phyloP scores from a whole-genome alignment of 2,113 vertebrate genomes.

The Sphaerodactylus townsendi region DNA sequence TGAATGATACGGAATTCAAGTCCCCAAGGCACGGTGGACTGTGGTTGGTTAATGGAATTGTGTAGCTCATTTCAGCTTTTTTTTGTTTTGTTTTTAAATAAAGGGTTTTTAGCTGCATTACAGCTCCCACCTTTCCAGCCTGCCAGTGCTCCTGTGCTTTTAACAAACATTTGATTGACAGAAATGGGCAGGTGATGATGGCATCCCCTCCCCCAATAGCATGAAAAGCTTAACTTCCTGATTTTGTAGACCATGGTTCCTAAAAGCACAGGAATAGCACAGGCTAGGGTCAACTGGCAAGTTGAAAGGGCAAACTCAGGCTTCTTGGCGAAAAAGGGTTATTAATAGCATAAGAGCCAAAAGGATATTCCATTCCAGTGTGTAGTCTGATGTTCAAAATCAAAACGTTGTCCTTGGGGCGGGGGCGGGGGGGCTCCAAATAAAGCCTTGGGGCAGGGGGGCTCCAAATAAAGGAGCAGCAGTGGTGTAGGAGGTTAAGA shows the following conservation, averaged over 20 bases:
- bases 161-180: neutral
- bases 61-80: neutral
- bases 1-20: slow-evolving; percentile 1
- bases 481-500: no score
- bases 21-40: neutral
- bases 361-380: neutral
- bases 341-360: neutral
- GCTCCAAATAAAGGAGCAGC: no score
- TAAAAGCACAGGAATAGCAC: neutral
- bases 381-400: neutral
- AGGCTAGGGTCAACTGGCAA: no score
- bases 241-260: neutral
- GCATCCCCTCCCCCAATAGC: no score
- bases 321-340: slow-evolving; percentile 16
- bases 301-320: neutral
- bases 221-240: neutral
- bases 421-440: slow-evolving; percentile 8
- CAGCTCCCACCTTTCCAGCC: neutral
- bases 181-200: neutral
- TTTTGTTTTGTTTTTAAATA: no score
- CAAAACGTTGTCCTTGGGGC: slow-evolving; percentile 17
- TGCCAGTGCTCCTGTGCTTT: no score
- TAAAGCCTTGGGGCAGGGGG: no score
- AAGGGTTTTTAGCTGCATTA: slow-evolving; percentile 31
- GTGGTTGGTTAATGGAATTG: neutral